phyloP scores from a whole-genome alignment of 2,888 invertebrate genomes.

The Zeuzera pyrina region DNA sequence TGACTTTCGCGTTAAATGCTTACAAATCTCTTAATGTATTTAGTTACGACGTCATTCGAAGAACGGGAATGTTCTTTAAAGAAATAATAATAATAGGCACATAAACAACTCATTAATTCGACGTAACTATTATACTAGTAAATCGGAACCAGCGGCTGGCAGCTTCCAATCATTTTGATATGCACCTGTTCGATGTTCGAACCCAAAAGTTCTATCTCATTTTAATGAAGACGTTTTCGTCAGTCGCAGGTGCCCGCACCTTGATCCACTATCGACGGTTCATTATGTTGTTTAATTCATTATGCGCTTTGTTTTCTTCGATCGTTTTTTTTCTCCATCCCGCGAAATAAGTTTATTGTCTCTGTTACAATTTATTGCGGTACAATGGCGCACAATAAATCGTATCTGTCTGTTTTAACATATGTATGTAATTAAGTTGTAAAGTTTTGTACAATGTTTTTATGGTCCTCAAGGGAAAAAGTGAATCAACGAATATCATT shows the following conservation, averaged over 20 bases:
- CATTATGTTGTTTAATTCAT: slow-evolving; percentile 67
- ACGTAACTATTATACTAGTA: slow-evolving; percentile 26
- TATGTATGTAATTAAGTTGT: slow-evolving; percentile 68
- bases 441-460: slow-evolving; percentile 52
- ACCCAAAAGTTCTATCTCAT: slow-evolving; percentile 33
- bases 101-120: slow-evolving; percentile 22
- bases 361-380: slow-evolving; percentile 51
- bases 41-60: slow-evolving; percentile 1
- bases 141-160: slow-evolving; percentile 22
- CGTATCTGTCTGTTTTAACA: slow-evolving; percentile 54
- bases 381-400: slow-evolving; percentile 62
- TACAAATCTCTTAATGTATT: too few species aligned
- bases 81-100: slow-evolving; percentile 20
- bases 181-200: slow-evolving; percentile 51
- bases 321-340: slow-evolving; percentile 39
- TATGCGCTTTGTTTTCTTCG: slow-evolving; percentile 67
- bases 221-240: slow-evolving; percentile 67
- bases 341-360: slow-evolving; percentile 58
- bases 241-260: slow-evolving; percentile 53
- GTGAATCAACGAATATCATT: slow-evolving; percentile 28
- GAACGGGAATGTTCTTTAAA: slow-evolving; percentile 13
- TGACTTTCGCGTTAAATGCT: slow-evolving; percentile 1
- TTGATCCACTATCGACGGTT: slow-evolving; percentile 37
- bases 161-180: slow-evolving; percentile 38
- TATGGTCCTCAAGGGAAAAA: slow-evolving; percentile 40